Conservation (phyloP, 2,113 vertebrate genomes). For the Erythrocercus mccallii region DNA sequence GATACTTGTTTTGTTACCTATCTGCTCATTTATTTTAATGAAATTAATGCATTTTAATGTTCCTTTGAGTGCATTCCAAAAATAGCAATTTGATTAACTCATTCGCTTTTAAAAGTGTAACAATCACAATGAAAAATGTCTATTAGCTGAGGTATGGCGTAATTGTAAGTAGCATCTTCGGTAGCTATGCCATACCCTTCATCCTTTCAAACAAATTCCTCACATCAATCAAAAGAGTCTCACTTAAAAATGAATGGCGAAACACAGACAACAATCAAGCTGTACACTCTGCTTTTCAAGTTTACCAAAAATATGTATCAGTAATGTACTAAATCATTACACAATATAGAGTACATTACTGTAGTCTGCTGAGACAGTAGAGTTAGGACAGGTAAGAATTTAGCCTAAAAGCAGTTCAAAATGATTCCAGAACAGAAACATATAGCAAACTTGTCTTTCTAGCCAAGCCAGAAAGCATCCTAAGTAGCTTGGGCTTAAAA, state of each 20-base stretch:
- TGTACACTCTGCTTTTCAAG: not conserved
- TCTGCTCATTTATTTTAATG: conserved; percentile 36
- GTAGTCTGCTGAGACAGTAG: not conserved
- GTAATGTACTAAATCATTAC: not conserved
- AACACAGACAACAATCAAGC: not conserved
- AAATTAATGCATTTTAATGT: conserved; percentile 50
- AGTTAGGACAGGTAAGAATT: not conserved
- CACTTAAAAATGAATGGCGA: not conserved
- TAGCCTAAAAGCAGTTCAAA: not conserved
- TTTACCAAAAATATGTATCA: not conserved
- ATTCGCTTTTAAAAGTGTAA: not conserved
- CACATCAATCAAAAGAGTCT: conserved; percentile 18
- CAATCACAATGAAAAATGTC: conserved; percentile 33
- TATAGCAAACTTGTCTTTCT: not conserved
- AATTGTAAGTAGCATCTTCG: not conserved
- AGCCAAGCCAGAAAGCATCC: not conserved
- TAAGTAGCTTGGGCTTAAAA: not conserved
- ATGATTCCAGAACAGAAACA: not conserved
- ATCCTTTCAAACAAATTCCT: not conserved
- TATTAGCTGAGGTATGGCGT: not conserved
- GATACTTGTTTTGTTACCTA: conserved; percentile 34
- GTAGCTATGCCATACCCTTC: conserved; percentile 3
- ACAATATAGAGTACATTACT: not conserved
- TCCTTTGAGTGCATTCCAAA: conserved; percentile 46
- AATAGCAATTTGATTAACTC: conserved; percentile 41